Base-by-base conservation (phyloP, 2,113 vertebrate species). In the Rhabdomys dilectus region DNA sequence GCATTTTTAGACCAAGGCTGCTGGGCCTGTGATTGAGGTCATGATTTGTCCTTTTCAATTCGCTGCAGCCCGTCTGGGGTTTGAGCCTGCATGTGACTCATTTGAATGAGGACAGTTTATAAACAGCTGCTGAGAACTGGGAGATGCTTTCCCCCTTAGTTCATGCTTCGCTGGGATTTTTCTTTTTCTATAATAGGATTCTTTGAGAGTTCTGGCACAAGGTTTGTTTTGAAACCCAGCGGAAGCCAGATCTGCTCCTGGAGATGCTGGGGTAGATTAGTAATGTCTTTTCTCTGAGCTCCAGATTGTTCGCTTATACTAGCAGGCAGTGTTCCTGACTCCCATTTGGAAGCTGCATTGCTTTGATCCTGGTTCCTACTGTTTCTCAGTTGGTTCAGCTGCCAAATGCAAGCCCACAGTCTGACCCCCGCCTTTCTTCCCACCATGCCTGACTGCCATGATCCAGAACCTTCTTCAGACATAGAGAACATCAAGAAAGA, bases 221-320 rank as follows among this genome's bases (percentile, higher is more conserved):
- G 81, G 26, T 93, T 87, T 97, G 91, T 89, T 97, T 89, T 96
- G 91, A 92, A 96, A 96, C n/a, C 21, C 62, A 76, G 56, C 82
- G 86, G 76, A 97, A 73, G 29, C 81, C 82, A 75, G 91, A 31
- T 81, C 51, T 72, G 39, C 26, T 94, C 70, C n/a, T 24, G 5
- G 89, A 91, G 81, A 91, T 92, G 70, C 78, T 34, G 15, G 15
- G 60, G 24, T 56, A 91, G 72, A 87, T 87, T 90, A 91, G 85
- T 53, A 66, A 53, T 36, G 39, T 48, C 4, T 77, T 80, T 90
- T 85, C 58, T 76, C 56, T n/a, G 22, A 68, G 92, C 39, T 87
- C 62, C 42, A 51, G 53, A 39, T 42, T 82, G 88, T 62, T 93
- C 45, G 64, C 53, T 81, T 36, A 17, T 53, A 26, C 42, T 92